These are phyloP conservation scores for Actinemys pallida DNA, from an alignment of 2,113 vertebrate species.

Conservation along the genomic window DNA sequence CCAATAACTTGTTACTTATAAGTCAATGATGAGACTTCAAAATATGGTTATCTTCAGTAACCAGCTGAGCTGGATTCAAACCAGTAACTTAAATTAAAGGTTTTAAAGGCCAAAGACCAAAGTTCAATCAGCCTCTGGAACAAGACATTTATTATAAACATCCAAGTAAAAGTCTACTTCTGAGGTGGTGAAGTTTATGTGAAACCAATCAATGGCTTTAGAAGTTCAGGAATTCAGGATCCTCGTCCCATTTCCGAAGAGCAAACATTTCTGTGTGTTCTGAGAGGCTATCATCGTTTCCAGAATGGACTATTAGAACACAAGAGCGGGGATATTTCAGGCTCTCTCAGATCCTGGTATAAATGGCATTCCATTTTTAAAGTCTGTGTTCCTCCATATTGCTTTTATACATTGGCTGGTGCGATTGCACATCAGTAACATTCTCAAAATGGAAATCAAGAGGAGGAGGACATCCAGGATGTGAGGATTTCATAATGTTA, in stretches of 20 bases:
- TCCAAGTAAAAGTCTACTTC: not conserved
- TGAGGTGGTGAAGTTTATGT: not conserved
- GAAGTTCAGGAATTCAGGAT: not conserved
- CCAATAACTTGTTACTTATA: accelerated
- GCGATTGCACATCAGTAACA: too few species aligned
- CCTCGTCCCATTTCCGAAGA: not conserved
- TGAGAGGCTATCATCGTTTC: not conserved
- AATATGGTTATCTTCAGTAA: accelerated
- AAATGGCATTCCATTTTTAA: not conserved
- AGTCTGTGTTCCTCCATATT: not conserved
- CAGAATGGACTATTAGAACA: not conserved
- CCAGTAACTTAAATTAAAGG: not conserved
- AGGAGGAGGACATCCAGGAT: too few species aligned
- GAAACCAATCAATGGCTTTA: not conserved
- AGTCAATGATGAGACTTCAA: accelerated
- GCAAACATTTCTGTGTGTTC: not conserved
- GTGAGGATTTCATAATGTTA: too few species aligned
- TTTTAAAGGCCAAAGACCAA: not conserved
- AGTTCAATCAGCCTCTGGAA: not conserved
- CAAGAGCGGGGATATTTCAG: not conserved
- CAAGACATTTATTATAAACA: not conserved
- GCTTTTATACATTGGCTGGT: too few species aligned
- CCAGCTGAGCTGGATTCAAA: accelerated
- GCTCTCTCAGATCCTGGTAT: not conserved
- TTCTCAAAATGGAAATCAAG: too few species aligned